Percentiles rank a stretch among this genome's conserved stretches.
Evolutionary conservation across 2,113 vertebrate genomes (phyloP).

Genomic region (Antigone vipio): DNA sequence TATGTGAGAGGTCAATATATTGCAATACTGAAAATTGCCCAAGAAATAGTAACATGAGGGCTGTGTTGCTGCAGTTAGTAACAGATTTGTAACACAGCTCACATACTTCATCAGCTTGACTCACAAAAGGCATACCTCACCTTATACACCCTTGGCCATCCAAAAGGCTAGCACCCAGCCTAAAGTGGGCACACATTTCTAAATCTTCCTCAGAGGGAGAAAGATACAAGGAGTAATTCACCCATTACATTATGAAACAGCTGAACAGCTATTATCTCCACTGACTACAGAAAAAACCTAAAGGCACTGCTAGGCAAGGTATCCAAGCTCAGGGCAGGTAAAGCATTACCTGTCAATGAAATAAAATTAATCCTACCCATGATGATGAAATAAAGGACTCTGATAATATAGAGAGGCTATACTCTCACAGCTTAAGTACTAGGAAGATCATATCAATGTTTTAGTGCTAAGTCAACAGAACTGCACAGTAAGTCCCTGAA

Average conservation of each 20-base stretch:
- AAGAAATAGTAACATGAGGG: neutral
- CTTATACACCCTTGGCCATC: neutral
- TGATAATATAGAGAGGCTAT: neutral
- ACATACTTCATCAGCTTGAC: neutral
- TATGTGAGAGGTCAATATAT: neutral
- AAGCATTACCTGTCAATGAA: neutral
- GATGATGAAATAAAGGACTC: neutral
- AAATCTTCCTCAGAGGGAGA: neutral
- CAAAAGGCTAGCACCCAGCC: neutral
- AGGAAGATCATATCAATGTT: neutral
- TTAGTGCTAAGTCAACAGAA: neutral
- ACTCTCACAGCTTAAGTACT: neutral
- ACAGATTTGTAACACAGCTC: neutral
- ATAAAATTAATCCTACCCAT: accelerated
- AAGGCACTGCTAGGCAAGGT: neutral
- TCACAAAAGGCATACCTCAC: neutral
- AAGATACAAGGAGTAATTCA: neutral
- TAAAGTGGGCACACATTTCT: neutral
- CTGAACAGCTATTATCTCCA: neutral
- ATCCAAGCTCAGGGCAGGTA: neutral
- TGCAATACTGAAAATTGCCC: neutral
- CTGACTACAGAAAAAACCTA: neutral
- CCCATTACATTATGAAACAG: neutral
- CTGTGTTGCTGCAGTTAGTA: neutral
- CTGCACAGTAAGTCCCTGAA: neutral